phyloP scores from a whole-genome alignment of 2,113 vertebrate genomes.

The Morone chrysops region DNA sequence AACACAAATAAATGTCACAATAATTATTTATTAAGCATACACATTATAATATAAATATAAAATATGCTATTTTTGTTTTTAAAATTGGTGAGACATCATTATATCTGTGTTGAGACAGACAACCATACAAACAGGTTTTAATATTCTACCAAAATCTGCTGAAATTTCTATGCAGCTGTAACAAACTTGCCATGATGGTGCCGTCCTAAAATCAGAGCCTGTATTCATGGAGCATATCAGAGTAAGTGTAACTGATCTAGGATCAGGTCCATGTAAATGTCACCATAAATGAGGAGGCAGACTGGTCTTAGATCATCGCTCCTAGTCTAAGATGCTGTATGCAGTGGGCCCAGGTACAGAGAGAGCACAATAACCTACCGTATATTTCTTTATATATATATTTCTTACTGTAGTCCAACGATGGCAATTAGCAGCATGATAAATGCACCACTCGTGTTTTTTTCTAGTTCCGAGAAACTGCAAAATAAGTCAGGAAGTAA shows the following conservation, averaged over 20 bases:
- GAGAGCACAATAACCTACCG: slow-evolving; percentile 80
- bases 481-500: slow-evolving; percentile 73
- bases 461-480: slow-evolving; percentile 76
- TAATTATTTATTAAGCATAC: slow-evolving; percentile 89
- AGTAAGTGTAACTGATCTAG: slow-evolving; percentile 52
- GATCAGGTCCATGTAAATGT: slow-evolving; percentile 57
- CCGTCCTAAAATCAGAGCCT: slow-evolving; percentile 88
- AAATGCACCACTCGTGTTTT: slow-evolving; percentile 74
- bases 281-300: slow-evolving; percentile 60
- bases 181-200: slow-evolving; percentile 92
- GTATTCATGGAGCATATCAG: slow-evolving; percentile 71
- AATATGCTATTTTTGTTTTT: slow-evolving; percentile 89
- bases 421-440: slow-evolving; percentile 83
- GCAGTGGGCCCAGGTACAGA: slow-evolving; percentile 79
- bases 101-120: slow-evolving; percentile 89
- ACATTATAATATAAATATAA: slow-evolving; percentile 91
- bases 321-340: slow-evolving; percentile 73
- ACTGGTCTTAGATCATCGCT: slow-evolving; percentile 70
- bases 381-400: slow-evolving; percentile 73
- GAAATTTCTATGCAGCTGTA: slow-evolving; percentile 88
- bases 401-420: slow-evolving; percentile 75
- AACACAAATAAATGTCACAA: slow-evolving; percentile 84
- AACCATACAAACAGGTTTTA: slow-evolving; percentile 88
- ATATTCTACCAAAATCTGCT: slow-evolving; percentile 95
- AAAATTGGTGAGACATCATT: slow-evolving; percentile 90